Evolutionary conservation across 2,113 vertebrate genomes (phyloP).

Genomic region (Equus przewalskii): DNA sequence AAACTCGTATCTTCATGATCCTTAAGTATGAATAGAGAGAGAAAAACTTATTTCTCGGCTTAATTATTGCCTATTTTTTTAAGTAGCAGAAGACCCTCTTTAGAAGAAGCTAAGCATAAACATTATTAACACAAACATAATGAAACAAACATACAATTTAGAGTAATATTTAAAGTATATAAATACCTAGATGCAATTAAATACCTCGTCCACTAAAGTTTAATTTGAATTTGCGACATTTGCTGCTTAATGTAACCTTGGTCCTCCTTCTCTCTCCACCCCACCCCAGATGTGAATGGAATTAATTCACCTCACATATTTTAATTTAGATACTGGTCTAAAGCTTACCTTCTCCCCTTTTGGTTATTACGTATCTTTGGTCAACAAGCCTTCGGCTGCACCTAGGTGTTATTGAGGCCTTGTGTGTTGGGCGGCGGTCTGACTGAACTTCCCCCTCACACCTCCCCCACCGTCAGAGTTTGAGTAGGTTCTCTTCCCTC

Average conservation of each 20-base stretch:
- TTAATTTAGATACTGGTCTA: slow-evolving; percentile 12
- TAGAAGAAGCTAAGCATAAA: slow-evolving; percentile 18
- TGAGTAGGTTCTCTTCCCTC: not conserved
- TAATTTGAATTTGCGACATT: slow-evolving; percentile 66
- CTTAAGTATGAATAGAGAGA: slow-evolving; percentile 12
- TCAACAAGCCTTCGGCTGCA: not conserved
- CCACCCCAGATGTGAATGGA: not conserved
- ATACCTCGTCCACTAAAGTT: slow-evolving; percentile 41
- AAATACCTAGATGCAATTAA: slow-evolving; percentile 60
- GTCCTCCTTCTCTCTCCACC: not conserved
- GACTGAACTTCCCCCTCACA: not conserved
- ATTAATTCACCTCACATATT: slow-evolving; percentile 15
- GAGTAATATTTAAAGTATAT: slow-evolving; percentile 54
- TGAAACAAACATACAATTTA: slow-evolving; percentile 48
- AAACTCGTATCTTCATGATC: not conserved
- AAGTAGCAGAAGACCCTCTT: not conserved
- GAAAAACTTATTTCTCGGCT: not conserved
- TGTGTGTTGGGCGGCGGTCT: not conserved
- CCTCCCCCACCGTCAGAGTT: not conserved
- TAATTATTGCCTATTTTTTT: slow-evolving; percentile 15
- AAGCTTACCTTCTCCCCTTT: not conserved
- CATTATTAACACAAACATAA: slow-evolving; percentile 49
- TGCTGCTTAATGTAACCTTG: slow-evolving; percentile 45
- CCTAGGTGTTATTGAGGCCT: not conserved
- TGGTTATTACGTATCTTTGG: not conserved